These are phyloP conservation scores for Chrysochloris asiatica DNA, from an alignment of 2,113 vertebrate species.

Conservation along the genomic window DNA sequence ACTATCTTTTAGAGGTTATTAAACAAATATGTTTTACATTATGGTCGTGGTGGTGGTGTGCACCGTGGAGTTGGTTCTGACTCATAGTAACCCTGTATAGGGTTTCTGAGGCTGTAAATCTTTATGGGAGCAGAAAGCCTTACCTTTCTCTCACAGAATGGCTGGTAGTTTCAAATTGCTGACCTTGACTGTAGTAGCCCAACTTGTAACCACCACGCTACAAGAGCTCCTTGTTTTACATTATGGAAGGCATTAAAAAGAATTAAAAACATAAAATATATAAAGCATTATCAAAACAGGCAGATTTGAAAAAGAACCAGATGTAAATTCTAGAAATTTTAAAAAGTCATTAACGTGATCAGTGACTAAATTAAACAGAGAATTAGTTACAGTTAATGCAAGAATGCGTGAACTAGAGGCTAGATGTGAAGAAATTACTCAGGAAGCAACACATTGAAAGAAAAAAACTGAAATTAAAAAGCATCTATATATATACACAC, in stretches of 20 bases:
- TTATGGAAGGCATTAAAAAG: not conserved
- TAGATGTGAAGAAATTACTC: not conserved
- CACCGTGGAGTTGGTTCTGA: too few relatives aligned
- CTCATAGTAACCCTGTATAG: too few relatives aligned
- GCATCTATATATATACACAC: not conserved
- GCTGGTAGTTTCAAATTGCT: too few relatives aligned
- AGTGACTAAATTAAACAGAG: not conserved
- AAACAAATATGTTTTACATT: not conserved
- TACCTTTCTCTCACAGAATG: too few relatives aligned
- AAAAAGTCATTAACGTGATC: not conserved
- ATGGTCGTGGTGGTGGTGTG: too few relatives aligned
- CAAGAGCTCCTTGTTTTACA: too few relatives aligned
- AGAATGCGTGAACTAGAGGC: not conserved
- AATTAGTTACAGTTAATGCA: not conserved
- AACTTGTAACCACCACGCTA: too few relatives aligned
- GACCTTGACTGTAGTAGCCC: too few relatives aligned
- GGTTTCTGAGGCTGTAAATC: too few relatives aligned
- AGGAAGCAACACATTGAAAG: not conserved
- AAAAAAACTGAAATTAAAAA: not conserved
- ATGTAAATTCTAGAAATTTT: not conserved
- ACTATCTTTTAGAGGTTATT: slow-evolving; percentile 2
- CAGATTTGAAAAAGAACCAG: not conserved
- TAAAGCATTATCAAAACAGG: not conserved
- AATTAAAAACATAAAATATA: not conserved
- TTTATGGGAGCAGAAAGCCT: too few relatives aligned